Evolutionary conservation across 2,888 invertebrate genomes (phyloP), one percentile per base, ranked within the genome.

Genomic region (Lathronympha strigana): DNA sequence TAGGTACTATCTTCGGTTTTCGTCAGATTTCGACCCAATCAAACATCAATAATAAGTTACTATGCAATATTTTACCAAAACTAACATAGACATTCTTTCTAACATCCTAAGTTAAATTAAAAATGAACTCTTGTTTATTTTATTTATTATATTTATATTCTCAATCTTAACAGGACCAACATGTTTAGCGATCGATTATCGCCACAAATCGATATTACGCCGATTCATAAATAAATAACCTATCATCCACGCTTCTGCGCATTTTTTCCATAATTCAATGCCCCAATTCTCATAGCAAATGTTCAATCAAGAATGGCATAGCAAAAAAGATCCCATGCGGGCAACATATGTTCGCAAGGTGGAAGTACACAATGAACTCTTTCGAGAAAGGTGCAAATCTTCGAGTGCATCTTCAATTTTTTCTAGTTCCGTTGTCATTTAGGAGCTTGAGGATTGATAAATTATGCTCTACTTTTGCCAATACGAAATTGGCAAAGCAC

Each of bases 311-410:
- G 58, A 72, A 74, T 70, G 69, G 61, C 66, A 51, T 33, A 62
- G 72, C 73, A 78, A 77, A 78, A 78, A 78, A 21, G 57, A 50
- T 51, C 31, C 49, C 76, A 88, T 87, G 80, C 86, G 88, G 88
- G 87, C 66, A 67, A 72, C 87, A 88, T 83, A 83, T 87, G 87
- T 73, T 66, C 58, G 81, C 89, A 91, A 91, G 90, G 89, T 90
- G 90, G 67, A 75, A 19, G 69, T 66, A 71, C 69, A 82, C 79
- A 83, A 85, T 72, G 72, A 87, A 85, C 86, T 88, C 84, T 87
- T 86, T 84, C 74, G 73, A 69, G 75, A 89, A 90, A 90, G 90
- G 87, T 90, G 90, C 89, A 82, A 85, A 86, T 79, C 78, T 77
- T 84, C 77, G 85, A 88, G 90, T 87, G 88, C 90, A 89, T 80